Conservation (phyloP, 2,888 invertebrate species). For the Eilema depressum region DNA sequence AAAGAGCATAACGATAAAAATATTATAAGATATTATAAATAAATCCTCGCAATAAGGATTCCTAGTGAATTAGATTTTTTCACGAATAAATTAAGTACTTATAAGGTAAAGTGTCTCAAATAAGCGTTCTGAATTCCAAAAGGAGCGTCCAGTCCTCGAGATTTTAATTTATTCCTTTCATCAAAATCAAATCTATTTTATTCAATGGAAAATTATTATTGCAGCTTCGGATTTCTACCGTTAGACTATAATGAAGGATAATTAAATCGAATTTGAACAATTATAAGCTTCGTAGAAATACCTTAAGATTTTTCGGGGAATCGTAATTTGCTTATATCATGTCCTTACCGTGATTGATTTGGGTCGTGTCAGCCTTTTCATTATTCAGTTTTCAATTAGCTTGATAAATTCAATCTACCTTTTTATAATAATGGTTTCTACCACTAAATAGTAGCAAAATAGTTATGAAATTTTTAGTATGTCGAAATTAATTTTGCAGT, state of each 20-base stretch:
- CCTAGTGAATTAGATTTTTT: slow-evolving; percentile 40
- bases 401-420: slow-evolving; percentile 26
- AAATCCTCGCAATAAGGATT: neutral
- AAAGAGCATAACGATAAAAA: neutral
- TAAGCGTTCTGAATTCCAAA: slow-evolving; percentile 62
- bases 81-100: slow-evolving; percentile 59
- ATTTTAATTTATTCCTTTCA: slow-evolving; percentile 66
- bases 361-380: slow-evolving; percentile 34
- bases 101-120: slow-evolving; percentile 54
- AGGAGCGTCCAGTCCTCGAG: slow-evolving; percentile 51
- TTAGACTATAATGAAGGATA: slow-evolving; percentile 41
- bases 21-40: neutral
- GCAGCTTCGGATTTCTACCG: slow-evolving; percentile 34
- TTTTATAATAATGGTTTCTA: neutral
- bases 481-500: too few relatives aligned
- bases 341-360: slow-evolving; percentile 41
- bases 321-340: slow-evolving; percentile 41
- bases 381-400: slow-evolving; percentile 27
- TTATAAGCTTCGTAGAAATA: slow-evolving; percentile 33
- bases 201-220: slow-evolving; percentile 53
- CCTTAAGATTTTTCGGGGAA: slow-evolving; percentile 24
- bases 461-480: too few relatives aligned
- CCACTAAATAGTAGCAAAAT: too few relatives aligned
- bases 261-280: slow-evolving; percentile 38
- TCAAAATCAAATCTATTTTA: slow-evolving; percentile 56